Conservation (phyloP, 2,888 invertebrate species). For the Epinotia demarniana region DNA sequence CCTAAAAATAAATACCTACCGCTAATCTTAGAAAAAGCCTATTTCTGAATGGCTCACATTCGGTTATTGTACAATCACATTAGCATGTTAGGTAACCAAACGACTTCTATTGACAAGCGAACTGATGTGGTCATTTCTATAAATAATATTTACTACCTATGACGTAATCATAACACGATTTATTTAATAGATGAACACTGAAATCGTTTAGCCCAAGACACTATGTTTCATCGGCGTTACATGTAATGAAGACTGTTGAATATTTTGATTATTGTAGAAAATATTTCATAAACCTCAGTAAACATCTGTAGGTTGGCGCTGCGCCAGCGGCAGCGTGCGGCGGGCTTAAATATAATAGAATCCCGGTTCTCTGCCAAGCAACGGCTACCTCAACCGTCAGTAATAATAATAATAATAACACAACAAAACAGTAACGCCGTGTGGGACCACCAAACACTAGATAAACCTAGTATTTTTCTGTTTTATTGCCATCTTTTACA, state of each 20-base stretch:
- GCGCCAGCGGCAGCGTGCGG: constrained; percentile 27
- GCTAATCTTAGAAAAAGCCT: not conserved
- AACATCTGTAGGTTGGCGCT: constrained; percentile 26
- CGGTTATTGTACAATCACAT: constrained; percentile 28
- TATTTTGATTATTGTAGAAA: constrained; percentile 26
- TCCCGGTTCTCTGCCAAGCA: constrained; percentile 36
- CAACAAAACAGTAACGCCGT: constrained; percentile 1
- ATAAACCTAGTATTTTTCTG: not conserved
- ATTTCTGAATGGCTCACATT: not conserved
- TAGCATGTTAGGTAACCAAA: constrained; percentile 30
- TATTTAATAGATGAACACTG: constrained; percentile 31
- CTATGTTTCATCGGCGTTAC: constrained; percentile 5
- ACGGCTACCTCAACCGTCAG: constrained; percentile 20
- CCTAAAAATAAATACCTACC: constrained; percentile 4
- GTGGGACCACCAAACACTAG: not conserved
- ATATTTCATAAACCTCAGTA: constrained; percentile 24
- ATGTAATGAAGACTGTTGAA: constrained; percentile 4
- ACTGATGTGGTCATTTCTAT: constrained; percentile 41
- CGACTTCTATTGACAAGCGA: constrained; percentile 34
- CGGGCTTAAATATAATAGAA: constrained; percentile 38
- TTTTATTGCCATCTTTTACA: not conserved
- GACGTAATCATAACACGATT: constrained; percentile 39
- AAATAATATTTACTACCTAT: constrained; percentile 33
- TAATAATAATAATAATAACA: constrained; percentile 12
- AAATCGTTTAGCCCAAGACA: constrained; percentile 19